Evolutionary conservation across 2,888 invertebrate genomes (phyloP), one percentile per base, ranked within the genome.

Genomic region (Meandrusa payeni): DNA sequence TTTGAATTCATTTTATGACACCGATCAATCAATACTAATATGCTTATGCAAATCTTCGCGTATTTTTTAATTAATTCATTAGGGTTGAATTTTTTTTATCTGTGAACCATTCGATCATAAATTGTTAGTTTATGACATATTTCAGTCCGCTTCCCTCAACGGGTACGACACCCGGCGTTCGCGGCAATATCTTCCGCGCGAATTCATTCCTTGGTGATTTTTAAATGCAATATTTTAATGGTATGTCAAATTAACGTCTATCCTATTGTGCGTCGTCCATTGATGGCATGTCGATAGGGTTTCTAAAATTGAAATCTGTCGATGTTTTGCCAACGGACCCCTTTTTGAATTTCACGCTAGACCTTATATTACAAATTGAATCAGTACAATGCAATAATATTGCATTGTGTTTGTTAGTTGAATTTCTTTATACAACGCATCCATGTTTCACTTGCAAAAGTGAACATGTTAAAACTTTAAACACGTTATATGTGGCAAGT

Each of bases 241-340:
- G 77, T 77, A 81, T 72, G 85, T 85, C 86, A 81, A 82, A 83
- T 86, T 85, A 83, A 80, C 78, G 79, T 85, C 77, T 69, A 71
- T 69, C 61, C 78, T 60, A 75, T 85, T 83, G 78, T 85, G 59
- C 47, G 50, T 58, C 55, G 52, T 56, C 55, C 76, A 83, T 83
- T 69, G 80, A 69, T 81, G 83, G 81, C 82, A 77, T 81, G 82
- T 80, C 86, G 78, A 86, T 83, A 75, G 82, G 78, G 79, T 76
- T 61, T 59, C 52, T 15, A 24, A 57, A 57, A 61, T 58, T 61
- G 64, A 62, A 63, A 61, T 52, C 53, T 49, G 41, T 56, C 51
- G 54, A 52, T 71, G 76, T 77, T 74, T 76, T 74, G 63, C 68
- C 60, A 61, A 66, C 70, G 64, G 67, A 79, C 87, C 87, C 42